Conservation (phyloP, 2,113 vertebrate species). For the Sebastes schlegelii region DNA sequence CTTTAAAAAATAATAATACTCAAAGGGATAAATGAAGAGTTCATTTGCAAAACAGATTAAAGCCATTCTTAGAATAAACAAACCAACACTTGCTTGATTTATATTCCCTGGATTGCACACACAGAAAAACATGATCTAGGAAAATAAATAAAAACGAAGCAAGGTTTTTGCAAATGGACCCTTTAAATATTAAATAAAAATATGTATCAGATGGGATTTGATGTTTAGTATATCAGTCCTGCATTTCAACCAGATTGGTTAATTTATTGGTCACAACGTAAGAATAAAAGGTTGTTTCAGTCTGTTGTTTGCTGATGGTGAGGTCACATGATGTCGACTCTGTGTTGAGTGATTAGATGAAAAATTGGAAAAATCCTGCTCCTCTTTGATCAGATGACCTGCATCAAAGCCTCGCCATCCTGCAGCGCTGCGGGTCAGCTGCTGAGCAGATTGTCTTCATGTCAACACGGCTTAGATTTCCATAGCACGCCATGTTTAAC, state of each 20-base stretch:
- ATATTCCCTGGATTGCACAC: too few species aligned
- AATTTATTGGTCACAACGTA: neutral
- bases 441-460: slow-evolving; percentile 36
- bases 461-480: slow-evolving; percentile 24
- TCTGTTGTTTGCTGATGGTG: neutral
- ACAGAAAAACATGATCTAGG: too few species aligned
- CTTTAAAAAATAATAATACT: neutral
- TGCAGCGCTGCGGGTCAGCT: slow-evolving; percentile 12
- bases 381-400: slow-evolving; percentile 29
- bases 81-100: too few species aligned
- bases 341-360: slow-evolving; percentile 27
- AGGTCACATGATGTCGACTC: neutral
- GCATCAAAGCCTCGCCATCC: slow-evolving; percentile 16
- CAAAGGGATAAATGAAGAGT: too few species aligned
- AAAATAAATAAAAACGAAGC: too few species aligned
- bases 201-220: neutral
- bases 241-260: neutral
- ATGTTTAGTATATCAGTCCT: neutral
- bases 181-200: too few species aligned
- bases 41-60: too few species aligned
- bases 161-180: too few species aligned
- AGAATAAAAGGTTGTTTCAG: neutral
- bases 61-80: too few species aligned
- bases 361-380: slow-evolving; percentile 22
- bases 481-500: slow-evolving; percentile 14